Conservation (phyloP, 2,888 invertebrate species). For the Drosophila kuntzei region DNA sequence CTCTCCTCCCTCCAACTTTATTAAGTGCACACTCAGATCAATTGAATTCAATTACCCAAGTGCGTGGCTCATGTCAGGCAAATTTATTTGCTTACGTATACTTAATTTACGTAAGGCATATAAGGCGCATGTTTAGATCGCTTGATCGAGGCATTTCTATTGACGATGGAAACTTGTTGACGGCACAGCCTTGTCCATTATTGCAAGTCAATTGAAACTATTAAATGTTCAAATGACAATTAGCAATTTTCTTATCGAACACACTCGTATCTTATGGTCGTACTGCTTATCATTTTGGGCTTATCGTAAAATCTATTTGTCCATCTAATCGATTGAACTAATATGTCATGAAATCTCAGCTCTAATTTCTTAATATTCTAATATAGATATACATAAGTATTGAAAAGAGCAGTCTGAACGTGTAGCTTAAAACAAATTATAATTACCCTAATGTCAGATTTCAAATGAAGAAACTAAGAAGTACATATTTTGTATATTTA, state of each 20-base stretch:
- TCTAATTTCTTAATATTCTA: background rate
- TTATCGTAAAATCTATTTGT: background rate
- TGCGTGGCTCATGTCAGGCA: slow-evolving; percentile 72
- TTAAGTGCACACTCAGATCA: slow-evolving; percentile 63
- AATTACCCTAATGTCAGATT: background rate
- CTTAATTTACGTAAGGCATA: slow-evolving; percentile 64
- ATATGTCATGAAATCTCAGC: background rate
- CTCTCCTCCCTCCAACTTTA: slow-evolving; percentile 24
- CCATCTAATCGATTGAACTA: background rate
- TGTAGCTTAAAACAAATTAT: background rate
- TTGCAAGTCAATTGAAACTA: background rate
- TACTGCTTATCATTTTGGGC: background rate
- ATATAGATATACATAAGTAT: background rate
- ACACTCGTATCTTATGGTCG: background rate
- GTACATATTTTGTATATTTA: background rate
- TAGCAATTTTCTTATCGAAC: background rate
- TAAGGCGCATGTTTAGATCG: slow-evolving; percentile 1
- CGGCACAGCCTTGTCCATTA: background rate
- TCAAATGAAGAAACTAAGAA: background rate
- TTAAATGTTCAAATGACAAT: background rate
- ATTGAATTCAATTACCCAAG: slow-evolving; percentile 78
- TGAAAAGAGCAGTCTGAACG: background rate
- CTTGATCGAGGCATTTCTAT: slow-evolving; percentile 5
- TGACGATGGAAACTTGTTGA: background rate
- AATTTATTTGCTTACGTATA: slow-evolving; percentile 78